These are phyloP conservation scores for Perizoma flavofasciatum DNA, from an alignment of 2,888 invertebrate species.

Conservation along the genomic window DNA sequence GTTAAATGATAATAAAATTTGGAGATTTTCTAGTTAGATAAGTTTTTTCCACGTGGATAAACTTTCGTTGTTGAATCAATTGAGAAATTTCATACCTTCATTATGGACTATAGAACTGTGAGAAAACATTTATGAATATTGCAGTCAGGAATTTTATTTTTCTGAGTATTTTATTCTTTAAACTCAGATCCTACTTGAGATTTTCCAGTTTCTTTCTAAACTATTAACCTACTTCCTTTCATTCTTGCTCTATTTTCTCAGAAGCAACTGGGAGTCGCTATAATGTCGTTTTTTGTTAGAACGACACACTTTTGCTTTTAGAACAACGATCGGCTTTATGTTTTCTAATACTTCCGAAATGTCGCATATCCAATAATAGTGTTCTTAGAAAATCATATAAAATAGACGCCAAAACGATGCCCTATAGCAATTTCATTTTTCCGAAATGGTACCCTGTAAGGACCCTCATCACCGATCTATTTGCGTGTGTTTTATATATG, in stretches of 20 bases:
- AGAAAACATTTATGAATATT: too few relatives aligned
- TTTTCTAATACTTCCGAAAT: constrained; percentile 34
- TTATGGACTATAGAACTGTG: too few relatives aligned
- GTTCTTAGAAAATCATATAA: constrained; percentile 61
- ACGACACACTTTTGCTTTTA: constrained; percentile 47
- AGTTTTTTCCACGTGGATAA: constrained; percentile 21
- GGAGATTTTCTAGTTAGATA: constrained; percentile 24
- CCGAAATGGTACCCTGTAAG: constrained; percentile 69
- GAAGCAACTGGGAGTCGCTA: constrained; percentile 40
- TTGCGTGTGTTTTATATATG: constrained; percentile 79
- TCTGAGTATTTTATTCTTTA: not conserved
- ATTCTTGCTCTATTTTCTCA: constrained; percentile 40
- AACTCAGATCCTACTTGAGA: constrained; percentile 4
- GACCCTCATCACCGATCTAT: constrained; percentile 79
- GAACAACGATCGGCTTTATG: constrained; percentile 43
- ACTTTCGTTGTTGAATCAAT: constrained; percentile 9
- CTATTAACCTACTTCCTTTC: constrained; percentile 36
- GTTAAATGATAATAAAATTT: constrained; percentile 34
- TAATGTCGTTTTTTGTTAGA: constrained; percentile 44
- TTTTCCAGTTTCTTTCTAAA: constrained; percentile 26
- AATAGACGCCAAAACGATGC: constrained; percentile 63
- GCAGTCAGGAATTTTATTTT: not conserved
- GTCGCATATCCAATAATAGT: constrained; percentile 44
- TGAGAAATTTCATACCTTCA: not conserved
- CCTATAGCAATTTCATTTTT: constrained; percentile 79